These are phyloP conservation scores for Phortica variegata DNA, from an alignment of 1,140 invertebrate species.

Conservation along the genomic window DNA sequence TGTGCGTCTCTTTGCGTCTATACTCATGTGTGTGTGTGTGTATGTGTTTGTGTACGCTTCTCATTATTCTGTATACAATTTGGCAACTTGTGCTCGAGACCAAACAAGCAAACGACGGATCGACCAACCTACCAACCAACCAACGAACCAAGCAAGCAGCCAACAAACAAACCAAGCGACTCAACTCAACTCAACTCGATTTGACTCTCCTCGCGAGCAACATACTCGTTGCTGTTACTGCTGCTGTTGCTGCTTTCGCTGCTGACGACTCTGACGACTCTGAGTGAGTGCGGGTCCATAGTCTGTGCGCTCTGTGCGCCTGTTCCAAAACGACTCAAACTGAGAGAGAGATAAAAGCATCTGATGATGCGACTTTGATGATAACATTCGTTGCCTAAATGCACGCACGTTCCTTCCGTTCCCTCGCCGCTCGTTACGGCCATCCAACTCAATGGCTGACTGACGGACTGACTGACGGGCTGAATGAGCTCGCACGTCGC, in stretches of 20 bases:
- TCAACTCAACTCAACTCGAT: conserved; percentile 6
- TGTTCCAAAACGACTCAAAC: conserved; percentile 52
- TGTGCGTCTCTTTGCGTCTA: too few relatives aligned
- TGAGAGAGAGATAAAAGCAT: conserved; percentile 55
- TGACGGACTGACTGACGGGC: too few relatives aligned
- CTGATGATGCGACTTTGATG: conserved; percentile 53
- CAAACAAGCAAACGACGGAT: conserved; percentile 14
- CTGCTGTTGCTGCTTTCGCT: background rate
- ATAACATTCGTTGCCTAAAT: conserved; percentile 18
- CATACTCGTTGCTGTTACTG: background rate
- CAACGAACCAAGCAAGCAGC: conserved; percentile 17
- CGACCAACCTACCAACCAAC: conserved; percentile 18
- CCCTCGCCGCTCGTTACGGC: too few relatives aligned
- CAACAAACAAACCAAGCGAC: conserved; percentile 18
- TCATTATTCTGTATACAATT: conserved; percentile 30
- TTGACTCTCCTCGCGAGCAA: conserved; percentile 1
- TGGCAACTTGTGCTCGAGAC: conserved; percentile 36
- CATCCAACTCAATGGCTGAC: too few relatives aligned
- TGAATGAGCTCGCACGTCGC: too few relatives aligned
- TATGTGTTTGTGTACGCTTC: too few relatives aligned
- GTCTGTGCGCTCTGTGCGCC: conserved; percentile 35
- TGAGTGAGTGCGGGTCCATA: conserved; percentile 34
- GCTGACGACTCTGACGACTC: background rate
- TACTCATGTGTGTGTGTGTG: conserved; percentile 8
- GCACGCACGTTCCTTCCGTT: too few relatives aligned